phyloP scores from a whole-genome alignment of 2,797 vertebrate genomes.

The Myotis findleyi region DNA sequence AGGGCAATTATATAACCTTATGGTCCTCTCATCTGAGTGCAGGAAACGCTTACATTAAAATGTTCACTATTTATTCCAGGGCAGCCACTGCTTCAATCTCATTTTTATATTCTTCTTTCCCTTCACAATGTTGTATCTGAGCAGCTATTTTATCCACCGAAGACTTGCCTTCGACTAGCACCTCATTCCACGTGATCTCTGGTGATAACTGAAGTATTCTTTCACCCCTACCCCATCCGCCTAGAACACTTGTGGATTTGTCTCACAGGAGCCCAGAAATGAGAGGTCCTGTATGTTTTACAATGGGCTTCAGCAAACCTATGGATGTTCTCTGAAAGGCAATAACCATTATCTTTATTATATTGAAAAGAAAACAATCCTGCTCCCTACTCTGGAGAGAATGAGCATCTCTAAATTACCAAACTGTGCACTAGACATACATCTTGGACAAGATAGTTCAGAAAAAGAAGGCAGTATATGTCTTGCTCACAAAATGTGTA shows the following conservation, averaged over 20 bases:
- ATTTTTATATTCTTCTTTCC: not conserved
- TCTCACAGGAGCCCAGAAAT: not conserved
- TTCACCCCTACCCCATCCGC: not conserved
- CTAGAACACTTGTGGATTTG: not conserved
- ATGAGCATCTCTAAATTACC: not conserved
- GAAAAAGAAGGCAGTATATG: not conserved
- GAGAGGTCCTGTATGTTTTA: not conserved
- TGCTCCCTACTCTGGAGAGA: not conserved
- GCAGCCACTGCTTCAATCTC: fast-evolving
- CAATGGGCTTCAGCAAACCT: not conserved
- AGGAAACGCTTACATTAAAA: not conserved
- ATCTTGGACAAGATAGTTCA: not conserved
- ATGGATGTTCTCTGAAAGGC: not conserved
- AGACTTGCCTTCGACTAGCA: not conserved
- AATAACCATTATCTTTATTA: not conserved
- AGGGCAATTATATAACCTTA: not conserved
- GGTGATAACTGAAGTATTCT: not conserved
- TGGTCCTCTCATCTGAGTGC: not conserved
- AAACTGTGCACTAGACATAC: not conserved
- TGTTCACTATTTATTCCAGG: not conserved
- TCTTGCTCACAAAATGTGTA: not conserved
- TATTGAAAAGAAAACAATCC: not conserved
- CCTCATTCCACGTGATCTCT: not conserved
- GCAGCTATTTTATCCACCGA: not conserved
- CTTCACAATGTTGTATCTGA: not conserved